phyloP scores from a whole-genome alignment of 1,140 invertebrate species.

The Diabrotica undecimpunctata region DNA sequence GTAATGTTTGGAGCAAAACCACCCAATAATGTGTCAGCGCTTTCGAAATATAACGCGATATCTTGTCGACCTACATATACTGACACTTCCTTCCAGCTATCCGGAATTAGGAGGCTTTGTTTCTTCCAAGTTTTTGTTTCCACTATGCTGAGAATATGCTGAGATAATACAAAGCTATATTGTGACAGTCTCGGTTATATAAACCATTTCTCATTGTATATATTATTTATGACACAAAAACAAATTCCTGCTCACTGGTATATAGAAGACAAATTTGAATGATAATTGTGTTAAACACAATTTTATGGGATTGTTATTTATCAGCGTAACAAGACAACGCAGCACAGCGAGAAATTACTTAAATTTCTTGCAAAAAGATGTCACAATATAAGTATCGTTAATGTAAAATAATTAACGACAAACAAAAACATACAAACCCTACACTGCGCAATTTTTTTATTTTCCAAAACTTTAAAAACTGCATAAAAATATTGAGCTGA shows the following conservation, averaged over 20 bases:
- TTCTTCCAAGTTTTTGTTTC: constrained; percentile 1
- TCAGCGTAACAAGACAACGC: no score
- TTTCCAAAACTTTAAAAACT: no score
- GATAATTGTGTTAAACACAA: no score
- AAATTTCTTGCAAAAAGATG: no score
- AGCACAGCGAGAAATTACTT: no score
- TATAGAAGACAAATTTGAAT: no score
- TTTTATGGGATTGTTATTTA: no score
- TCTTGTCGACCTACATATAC: neutral
- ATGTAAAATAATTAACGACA: no score
- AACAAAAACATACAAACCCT: no score
- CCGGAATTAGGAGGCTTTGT: neutral
- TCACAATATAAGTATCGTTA: no score
- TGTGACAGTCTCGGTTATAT: neutral
- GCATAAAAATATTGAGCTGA: no score
- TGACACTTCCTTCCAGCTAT: constrained; percentile 1
- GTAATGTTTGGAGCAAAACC: neutral
- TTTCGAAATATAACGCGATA: neutral
- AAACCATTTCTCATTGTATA: neutral
- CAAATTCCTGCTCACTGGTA: neutral
- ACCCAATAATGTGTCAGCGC: constrained; percentile 1
- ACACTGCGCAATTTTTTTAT: no score
- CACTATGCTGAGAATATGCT: neutral
- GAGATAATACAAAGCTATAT: neutral
- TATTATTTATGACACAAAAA: neutral